These are phyloP conservation scores for Palythoa grandiflora DNA, from an alignment of 92 coral and sea anemone species.

Conservation along the genomic window DNA sequence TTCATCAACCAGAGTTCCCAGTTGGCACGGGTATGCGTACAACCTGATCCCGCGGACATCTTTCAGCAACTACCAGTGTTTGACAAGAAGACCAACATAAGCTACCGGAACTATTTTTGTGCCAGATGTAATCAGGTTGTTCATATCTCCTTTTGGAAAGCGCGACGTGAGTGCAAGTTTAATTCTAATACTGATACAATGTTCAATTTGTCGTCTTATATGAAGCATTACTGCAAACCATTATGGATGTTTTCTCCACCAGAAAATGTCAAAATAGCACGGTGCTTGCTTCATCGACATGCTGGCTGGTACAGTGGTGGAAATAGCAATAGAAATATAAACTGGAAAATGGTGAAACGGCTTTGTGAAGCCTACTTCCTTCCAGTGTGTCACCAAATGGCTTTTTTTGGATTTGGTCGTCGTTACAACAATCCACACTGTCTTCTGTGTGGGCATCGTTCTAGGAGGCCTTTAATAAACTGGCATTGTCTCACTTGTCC, in stretches of 20 bases:
- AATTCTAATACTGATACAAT: too few relatives aligned
- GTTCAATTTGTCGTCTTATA: neutral
- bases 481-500: neutral
- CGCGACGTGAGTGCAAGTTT: neutral
- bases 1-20: conserved; percentile 4
- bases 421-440: neutral
- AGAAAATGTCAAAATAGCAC: neutral
- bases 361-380: conserved; percentile 15
- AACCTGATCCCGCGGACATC: conserved; percentile 18
- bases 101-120: conserved; percentile 23
- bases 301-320: neutral
- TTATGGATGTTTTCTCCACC: conserved; percentile 12
- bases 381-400: neutral
- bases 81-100: conserved; percentile 19
- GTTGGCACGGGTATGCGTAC: conserved; percentile 17
- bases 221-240: neutral
- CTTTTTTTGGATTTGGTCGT: neutral
- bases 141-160: neutral
- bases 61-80: conserved; percentile 10
- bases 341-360: conserved; percentile 3
- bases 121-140: conserved; percentile 7
- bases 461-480: neutral
- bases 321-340: neutral
- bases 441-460: neutral
- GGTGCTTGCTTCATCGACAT: neutral